These are phyloP conservation scores for Coleophora deauratella DNA, from an alignment of 2,888 invertebrate genomes.

Conservation along the genomic window DNA sequence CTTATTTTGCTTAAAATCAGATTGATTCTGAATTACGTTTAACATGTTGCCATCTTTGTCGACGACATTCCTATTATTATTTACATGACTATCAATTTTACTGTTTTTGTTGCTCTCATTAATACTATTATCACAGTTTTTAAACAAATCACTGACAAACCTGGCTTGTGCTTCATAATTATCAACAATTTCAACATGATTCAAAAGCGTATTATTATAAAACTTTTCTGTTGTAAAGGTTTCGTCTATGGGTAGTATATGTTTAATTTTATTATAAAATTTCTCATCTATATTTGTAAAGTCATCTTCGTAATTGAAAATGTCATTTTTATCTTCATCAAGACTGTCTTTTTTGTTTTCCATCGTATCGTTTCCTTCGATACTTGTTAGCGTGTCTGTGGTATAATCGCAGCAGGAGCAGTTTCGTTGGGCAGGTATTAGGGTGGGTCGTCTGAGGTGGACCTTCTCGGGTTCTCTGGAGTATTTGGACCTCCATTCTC, in stretches of 20 bases:
- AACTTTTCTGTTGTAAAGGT: constrained; percentile 51
- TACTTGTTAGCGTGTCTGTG: constrained; percentile 4
- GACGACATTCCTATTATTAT: constrained; percentile 3
- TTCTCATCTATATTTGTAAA: constrained; percentile 33
- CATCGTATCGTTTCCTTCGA: background rate
- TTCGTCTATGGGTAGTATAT: constrained; percentile 41
- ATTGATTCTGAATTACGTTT: too few relatives aligned
- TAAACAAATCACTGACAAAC: constrained; percentile 54
- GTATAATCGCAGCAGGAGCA: constrained; percentile 23
- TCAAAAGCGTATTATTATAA: constrained; percentile 42
- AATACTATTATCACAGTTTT: constrained; percentile 18
- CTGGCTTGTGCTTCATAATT: constrained; percentile 53
- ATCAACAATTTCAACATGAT: constrained; percentile 35
- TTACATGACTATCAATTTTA: constrained; percentile 1
- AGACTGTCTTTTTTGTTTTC: constrained; percentile 3
- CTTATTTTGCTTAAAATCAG: background rate
- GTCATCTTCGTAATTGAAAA: constrained; percentile 8
- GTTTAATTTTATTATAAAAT: constrained; percentile 27
- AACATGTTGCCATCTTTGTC: too few relatives aligned
- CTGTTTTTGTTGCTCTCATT: constrained; percentile 6
- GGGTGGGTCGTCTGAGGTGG: constrained; percentile 34
- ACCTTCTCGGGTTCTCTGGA: constrained; percentile 42
- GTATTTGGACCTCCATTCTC: constrained; percentile 75
- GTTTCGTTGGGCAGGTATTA: constrained; percentile 24
- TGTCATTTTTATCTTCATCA: constrained; percentile 1